Evolutionary conservation across 1,140 invertebrate genomes (phyloP).

Genomic region (Cydia strobilella): DNA sequence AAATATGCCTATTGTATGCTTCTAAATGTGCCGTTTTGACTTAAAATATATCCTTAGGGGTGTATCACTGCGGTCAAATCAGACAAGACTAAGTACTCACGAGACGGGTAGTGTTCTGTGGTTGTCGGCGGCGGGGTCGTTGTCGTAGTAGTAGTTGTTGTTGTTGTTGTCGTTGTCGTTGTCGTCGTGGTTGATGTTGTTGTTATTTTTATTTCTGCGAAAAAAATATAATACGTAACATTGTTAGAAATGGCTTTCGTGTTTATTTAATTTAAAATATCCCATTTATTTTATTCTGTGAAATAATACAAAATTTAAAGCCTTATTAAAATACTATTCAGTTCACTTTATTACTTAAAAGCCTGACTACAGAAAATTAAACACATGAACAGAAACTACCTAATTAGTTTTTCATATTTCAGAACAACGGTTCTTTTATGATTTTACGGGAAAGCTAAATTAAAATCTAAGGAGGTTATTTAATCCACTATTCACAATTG

Average conservation of each 20-base stretch:
- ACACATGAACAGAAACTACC: background rate
- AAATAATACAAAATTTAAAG: too few species aligned
- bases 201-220: constrained; percentile 81
- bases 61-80: too few species aligned
- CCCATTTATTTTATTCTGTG: constrained; percentile 13
- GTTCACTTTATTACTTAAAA: background rate
- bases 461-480: too few species aligned
- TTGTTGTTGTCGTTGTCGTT: constrained; percentile 79
- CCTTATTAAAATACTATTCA: constrained; percentile 8
- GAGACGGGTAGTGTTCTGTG: constrained; percentile 54
- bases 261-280: background rate
- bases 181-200: constrained; percentile 77
- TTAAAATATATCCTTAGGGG: too few species aligned
- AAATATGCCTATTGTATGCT: too few species aligned
- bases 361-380: constrained; percentile 7
- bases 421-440: background rate
- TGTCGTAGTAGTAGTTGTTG: constrained; percentile 77
- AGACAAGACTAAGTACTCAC: constrained; percentile 47
- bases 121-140: constrained; percentile 71
- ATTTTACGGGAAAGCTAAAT: too few species aligned
- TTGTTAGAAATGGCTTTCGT: too few species aligned
- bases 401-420: constrained; percentile 31
- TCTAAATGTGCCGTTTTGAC: too few species aligned
- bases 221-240: too few species aligned
- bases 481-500: too few species aligned